Percentiles rank a stretch among this genome's conserved stretches.
Conservation (phyloP, 2,888 invertebrate species). For the Papilio gigon region DNA sequence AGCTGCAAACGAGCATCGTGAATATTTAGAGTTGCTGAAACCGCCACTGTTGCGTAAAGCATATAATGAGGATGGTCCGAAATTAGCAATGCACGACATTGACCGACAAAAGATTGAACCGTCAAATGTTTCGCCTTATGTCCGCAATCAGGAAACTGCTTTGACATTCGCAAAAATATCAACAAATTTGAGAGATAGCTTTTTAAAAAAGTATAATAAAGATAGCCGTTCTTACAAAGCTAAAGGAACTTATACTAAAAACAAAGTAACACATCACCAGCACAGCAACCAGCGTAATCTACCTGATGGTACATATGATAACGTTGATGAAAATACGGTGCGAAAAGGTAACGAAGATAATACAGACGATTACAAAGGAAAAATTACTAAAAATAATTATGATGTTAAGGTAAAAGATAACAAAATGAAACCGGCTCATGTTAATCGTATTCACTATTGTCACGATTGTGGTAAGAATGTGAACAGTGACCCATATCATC, state of each 20-base stretch:
- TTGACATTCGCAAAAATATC: constrained; percentile 27
- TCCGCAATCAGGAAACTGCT: constrained; percentile 25
- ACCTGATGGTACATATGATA: constrained; percentile 16
- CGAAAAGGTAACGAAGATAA: constrained; percentile 22
- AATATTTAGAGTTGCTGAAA: constrained; percentile 53
- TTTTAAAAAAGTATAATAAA: constrained; percentile 35
- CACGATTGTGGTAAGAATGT: constrained; percentile 46
- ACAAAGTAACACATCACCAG: constrained; percentile 14
- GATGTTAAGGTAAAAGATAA: constrained; percentile 31
- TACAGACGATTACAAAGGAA: constrained; percentile 16
- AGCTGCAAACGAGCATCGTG: constrained; percentile 42
- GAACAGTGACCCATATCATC: constrained; percentile 24
- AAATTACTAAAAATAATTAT: constrained; percentile 25
- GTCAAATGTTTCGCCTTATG: constrained; percentile 11
- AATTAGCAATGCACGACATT: constrained; percentile 17
- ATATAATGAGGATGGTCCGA: constrained; percentile 23
- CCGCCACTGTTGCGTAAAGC: constrained; percentile 47
- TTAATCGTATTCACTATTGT: constrained; percentile 45
- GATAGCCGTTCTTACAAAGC: constrained; percentile 33
- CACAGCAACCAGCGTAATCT: constrained; percentile 22
- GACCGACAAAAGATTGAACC: constrained; percentile 18
- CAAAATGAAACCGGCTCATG: constrained; percentile 24
- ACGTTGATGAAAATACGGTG: constrained; percentile 19
- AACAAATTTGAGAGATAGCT: constrained; percentile 24
- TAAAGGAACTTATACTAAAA: constrained; percentile 32